Evolutionary conservation across 2,113 vertebrate species (phyloP).

Genomic region (Cyprinodon tularosa): DNA sequence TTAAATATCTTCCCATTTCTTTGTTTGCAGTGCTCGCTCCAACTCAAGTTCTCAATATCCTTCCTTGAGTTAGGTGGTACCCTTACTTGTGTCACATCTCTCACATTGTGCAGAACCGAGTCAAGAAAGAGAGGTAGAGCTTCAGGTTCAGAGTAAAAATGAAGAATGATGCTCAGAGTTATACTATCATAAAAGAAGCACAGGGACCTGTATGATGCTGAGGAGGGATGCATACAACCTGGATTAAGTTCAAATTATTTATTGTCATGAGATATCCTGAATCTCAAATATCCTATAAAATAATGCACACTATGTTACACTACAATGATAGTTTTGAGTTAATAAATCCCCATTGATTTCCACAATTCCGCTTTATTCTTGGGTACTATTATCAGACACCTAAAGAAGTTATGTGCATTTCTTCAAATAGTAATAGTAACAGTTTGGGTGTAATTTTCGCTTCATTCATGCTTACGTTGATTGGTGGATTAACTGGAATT

Average conservation of each 20-base stretch:
- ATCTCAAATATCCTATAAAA: not conserved
- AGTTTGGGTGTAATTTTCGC: no score
- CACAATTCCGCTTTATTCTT: no score
- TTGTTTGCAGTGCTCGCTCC: constrained; percentile 29
- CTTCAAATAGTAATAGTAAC: no score
- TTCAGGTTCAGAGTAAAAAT: constrained; percentile 65
- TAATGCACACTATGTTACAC: not conserved
- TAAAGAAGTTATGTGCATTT: no score
- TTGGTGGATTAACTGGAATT: no score
- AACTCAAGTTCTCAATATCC: constrained; percentile 39
- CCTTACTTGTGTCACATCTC: constrained; percentile 16
- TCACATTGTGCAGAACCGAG: constrained; percentile 41
- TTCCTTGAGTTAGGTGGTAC: constrained; percentile 2
- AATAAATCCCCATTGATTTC: no score
- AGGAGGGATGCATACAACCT: constrained; percentile 11
- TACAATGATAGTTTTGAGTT: not conserved
- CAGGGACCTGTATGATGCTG: constrained; percentile 22
- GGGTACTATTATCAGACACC: no score
- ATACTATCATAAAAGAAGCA: constrained; percentile 28
- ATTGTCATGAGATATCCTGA: not conserved
- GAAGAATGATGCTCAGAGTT: constrained; percentile 22
- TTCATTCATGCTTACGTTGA: no score
- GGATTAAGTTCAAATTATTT: constrained; percentile 3
- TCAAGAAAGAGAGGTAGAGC: constrained; percentile 53
- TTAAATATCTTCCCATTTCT: not conserved